These are phyloP conservation scores for Cochlearius cochlearius DNA, from an alignment of 2,113 vertebrate genomes.

Conservation along the genomic window DNA sequence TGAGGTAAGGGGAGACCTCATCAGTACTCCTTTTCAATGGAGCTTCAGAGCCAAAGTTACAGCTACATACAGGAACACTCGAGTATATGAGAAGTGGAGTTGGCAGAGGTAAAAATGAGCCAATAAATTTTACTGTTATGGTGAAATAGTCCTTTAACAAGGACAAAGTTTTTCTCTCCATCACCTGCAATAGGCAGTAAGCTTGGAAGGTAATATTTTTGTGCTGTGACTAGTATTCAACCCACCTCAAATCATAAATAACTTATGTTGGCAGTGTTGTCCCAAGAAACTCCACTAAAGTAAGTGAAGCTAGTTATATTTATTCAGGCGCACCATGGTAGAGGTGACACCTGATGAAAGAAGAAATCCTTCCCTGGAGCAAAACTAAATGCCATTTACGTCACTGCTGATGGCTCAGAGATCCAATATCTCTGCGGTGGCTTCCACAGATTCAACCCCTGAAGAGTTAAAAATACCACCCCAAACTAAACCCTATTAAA, in stretches of 20 bases:
- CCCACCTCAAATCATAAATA: not conserved
- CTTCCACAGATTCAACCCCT: not conserved
- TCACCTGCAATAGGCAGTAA: not conserved
- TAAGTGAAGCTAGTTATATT: not conserved
- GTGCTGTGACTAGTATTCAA: not conserved
- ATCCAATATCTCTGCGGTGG: not conserved
- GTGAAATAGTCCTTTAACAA: not conserved
- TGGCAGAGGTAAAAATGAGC: not conserved
- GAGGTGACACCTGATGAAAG: constrained; percentile 3
- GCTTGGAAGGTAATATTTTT: not conserved
- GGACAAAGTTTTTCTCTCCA: not conserved
- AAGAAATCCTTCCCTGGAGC: not conserved
- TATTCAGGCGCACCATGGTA: not conserved
- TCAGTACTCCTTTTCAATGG: not conserved
- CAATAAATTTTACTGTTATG: not conserved
- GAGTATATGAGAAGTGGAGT: not conserved
- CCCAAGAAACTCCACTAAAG: not conserved
- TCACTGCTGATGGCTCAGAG: not conserved
- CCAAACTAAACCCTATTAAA: not conserved
- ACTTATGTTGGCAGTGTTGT: not conserved
- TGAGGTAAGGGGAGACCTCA: not conserved
- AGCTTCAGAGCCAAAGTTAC: not conserved
- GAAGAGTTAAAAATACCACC: not conserved
- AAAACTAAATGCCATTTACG: constrained; percentile 5
- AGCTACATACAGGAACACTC: not conserved